Evolutionary conservation across 2,113 vertebrate species (phyloP), one percentile per base, ranked within the genome.

Genomic region (Promerops cafer): DNA sequence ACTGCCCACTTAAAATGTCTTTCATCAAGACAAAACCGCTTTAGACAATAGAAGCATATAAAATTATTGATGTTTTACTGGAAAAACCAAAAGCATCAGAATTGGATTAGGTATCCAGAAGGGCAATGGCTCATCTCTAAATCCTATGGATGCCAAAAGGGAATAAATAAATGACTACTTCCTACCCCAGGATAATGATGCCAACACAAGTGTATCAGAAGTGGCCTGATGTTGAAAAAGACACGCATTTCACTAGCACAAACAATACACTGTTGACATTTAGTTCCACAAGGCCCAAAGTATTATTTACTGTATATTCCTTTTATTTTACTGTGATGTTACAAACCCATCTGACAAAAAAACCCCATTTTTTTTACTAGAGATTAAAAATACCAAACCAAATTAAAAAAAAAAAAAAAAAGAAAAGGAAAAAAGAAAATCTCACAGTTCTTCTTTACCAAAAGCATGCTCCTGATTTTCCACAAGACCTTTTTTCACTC

Each of bases 1-100:
- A 27, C 59, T 56, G 83, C 70, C 89, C 70, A 68, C 70, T 96
- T 96, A 83, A 95, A 97, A 93, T 54, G 84, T 69, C 86, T 91
- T 98, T 97, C 89, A 92, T 87, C 85, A 77, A 86, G 88, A 83
- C 94, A 96, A 96, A 97, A 83, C 69, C 31, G n/a, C 91, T 81
- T 90, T 64, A 79, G 66, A 96, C 86, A 95, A 86, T 75, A 89
- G 77, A 63, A 90, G 83, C 56, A 80, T 45, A 91, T 76, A 87
- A 90, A 79, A 95, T 95, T 93, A 90, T 94, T 92, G 69, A 88
- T 80, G 91, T 91, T 94, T 96, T 96, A 77, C 90, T 56, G 90
- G 94, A 96, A 95, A 91, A 75, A 80, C 28, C 19, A 16, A 92
- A 93, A 93, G 65, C 74, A 35, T 71, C 31, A 11, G 61, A 59